These are phyloP conservation scores for Cylloceria caligata DNA, from an alignment of 2,888 invertebrate genomes.

Conservation along the genomic window DNA sequence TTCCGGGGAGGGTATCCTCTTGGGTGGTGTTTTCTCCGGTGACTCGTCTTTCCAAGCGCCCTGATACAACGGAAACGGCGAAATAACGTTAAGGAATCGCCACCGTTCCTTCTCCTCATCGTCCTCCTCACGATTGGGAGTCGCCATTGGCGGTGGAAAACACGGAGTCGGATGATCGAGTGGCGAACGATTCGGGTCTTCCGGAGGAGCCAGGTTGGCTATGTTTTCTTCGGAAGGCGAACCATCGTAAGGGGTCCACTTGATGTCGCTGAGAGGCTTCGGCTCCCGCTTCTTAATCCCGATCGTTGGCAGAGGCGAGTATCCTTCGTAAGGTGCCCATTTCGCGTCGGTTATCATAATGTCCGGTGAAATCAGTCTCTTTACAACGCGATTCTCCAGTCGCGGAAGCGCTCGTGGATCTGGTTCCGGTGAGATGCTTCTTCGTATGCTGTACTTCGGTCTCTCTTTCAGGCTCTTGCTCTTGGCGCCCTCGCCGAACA, in stretches of 20 bases:
- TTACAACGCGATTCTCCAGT: conserved; percentile 79
- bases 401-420: conserved; percentile 77
- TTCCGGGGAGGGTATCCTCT: conserved; percentile 67
- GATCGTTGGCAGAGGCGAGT: conserved; percentile 81
- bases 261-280: conserved; percentile 80
- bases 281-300: conserved; percentile 81
- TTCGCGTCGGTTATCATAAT: conserved; percentile 79
- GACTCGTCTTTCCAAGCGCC: conserved; percentile 83
- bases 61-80: conserved; percentile 82
- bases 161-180: conserved; percentile 81
- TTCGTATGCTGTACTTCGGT: conserved; percentile 81
- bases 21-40: conserved; percentile 79
- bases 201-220: conserved; percentile 68
- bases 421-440: conserved; percentile 83
- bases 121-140: conserved; percentile 68
- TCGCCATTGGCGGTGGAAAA: conserved; percentile 79
- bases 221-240: conserved; percentile 73
- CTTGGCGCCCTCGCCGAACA: conserved; percentile 73
- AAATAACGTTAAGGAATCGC: conserved; percentile 81
- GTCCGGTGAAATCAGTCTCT: conserved; percentile 81
- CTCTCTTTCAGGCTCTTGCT: conserved; percentile 81
- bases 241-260: conserved; percentile 81
- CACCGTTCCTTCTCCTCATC: conserved; percentile 81
- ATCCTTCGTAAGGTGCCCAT: conserved; percentile 82
- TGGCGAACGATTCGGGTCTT: conserved; percentile 75